Evolutionary conservation across 2,888 invertebrate species (phyloP).

Genomic region (Cetonia aurata): DNA sequence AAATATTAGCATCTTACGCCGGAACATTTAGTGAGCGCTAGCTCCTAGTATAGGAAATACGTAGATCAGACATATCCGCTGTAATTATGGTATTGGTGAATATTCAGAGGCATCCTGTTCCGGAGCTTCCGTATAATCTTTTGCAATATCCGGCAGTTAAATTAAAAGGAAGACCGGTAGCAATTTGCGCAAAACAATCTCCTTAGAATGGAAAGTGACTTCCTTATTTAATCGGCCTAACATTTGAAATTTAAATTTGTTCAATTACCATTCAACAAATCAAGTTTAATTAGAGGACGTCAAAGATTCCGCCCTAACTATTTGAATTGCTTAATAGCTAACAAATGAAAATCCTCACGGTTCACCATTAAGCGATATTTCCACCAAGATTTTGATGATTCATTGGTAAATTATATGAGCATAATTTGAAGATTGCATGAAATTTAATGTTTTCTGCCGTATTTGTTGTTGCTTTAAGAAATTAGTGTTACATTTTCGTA

Average conservation of each 20-base stretch:
- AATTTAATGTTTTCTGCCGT: too few relatives aligned
- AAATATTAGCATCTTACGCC: too few relatives aligned
- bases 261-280: slow-evolving; percentile 49
- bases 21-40: too few relatives aligned
- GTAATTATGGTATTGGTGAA: neutral
- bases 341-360: slow-evolving; percentile 19
- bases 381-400: neutral
- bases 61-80: too few relatives aligned
- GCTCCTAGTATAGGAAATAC: too few relatives aligned
- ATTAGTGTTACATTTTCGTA: too few relatives aligned
- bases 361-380: slow-evolving; percentile 1
- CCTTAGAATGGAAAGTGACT: slow-evolving; percentile 24
- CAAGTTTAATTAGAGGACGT: slow-evolving; percentile 46
- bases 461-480: too few relatives aligned
- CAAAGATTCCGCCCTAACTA: slow-evolving; percentile 34
- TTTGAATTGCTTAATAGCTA: slow-evolving; percentile 34
- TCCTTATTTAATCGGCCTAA: slow-evolving; percentile 46
- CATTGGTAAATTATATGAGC: neutral
- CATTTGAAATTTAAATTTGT: slow-evolving; percentile 51
- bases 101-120: neutral
- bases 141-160: slow-evolving; percentile 9
- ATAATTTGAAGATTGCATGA: too few relatives aligned
- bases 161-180: slow-evolving; percentile 22
- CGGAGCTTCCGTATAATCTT: slow-evolving; percentile 12
- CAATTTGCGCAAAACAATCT: slow-evolving; percentile 33